phyloP scores from a whole-genome alignment of 1,140 invertebrate species.

The Dinoponera quadriceps region DNA sequence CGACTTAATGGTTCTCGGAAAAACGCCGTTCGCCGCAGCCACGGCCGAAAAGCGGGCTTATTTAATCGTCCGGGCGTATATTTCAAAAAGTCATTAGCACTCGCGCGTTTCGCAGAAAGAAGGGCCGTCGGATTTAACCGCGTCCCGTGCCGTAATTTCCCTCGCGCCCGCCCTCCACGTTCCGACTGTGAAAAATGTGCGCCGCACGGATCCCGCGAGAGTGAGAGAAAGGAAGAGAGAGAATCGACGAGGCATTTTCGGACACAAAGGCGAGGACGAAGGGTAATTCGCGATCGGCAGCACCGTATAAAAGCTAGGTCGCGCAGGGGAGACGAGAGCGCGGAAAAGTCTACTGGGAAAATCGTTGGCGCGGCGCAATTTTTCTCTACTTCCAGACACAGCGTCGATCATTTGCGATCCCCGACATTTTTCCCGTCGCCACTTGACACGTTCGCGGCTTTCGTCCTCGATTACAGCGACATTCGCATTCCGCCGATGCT shows the following conservation, averaged over 20 bases:
- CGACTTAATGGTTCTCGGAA: constrained; percentile 36
- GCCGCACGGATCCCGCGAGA: constrained; percentile 15
- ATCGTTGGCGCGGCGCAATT: neutral
- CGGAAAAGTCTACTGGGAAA: constrained; percentile 27
- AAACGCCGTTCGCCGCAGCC: neutral
- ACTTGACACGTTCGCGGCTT: neutral
- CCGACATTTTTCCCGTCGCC: constrained; percentile 5
- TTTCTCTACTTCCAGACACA: neutral
- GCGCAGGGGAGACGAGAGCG: neutral
- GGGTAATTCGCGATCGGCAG: constrained; percentile 40
- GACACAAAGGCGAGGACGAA: constrained; percentile 26
- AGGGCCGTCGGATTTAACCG: constrained; percentile 58
- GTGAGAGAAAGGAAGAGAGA: neutral
- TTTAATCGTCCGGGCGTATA: constrained; percentile 50
- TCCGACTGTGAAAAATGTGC: constrained; percentile 51
- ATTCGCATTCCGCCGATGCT: constrained; percentile 44
- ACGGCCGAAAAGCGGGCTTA: constrained; percentile 40
- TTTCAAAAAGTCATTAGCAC: constrained; percentile 59
- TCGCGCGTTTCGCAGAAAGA: constrained; percentile 56
- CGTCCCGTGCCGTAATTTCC: constrained; percentile 43
- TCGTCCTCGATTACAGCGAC: constrained; percentile 12
- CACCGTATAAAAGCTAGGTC: neutral
- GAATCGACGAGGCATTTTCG: constrained; percentile 45
- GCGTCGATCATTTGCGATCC: constrained; percentile 10
- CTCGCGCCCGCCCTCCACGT: constrained; percentile 23